Evolutionary conservation across 2,888 invertebrate genomes (phyloP).

Genomic region (Ischnus inquisitorius): DNA sequence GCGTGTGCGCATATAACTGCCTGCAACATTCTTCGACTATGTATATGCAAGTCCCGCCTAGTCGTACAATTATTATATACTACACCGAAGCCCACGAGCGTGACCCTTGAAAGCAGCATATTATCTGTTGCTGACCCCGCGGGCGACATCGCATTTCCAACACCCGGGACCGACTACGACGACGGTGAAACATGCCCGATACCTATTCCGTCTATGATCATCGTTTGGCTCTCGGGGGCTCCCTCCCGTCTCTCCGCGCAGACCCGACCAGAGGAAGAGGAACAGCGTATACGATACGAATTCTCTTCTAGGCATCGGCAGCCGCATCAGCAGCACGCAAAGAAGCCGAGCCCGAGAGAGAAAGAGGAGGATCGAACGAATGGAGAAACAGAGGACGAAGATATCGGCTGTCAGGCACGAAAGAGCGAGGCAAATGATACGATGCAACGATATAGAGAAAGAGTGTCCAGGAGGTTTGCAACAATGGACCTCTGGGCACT

Average conservation of each 20-base stretch:
- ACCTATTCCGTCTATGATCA: constrained; percentile 67
- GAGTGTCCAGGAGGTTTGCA: constrained; percentile 61
- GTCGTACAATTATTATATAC: constrained; percentile 55
- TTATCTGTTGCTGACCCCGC: constrained; percentile 70
- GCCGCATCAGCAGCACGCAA: constrained; percentile 30
- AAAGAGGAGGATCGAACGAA: constrained; percentile 1
- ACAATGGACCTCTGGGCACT: constrained; percentile 63
- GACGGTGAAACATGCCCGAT: constrained; percentile 69
- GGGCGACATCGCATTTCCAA: constrained; percentile 73
- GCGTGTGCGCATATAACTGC: background rate
- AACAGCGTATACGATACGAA: constrained; percentile 37
- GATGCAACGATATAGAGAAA: constrained; percentile 22
- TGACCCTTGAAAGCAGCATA: constrained; percentile 69
- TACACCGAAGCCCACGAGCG: constrained; percentile 57
- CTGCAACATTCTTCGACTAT: constrained; percentile 14
- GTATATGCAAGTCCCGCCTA: constrained; percentile 40
- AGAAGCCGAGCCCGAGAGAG: constrained; percentile 14
- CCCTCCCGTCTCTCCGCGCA: background rate
- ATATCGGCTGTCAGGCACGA: constrained; percentile 25
- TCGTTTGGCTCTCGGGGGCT: constrained; percentile 32
- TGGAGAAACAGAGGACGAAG: constrained; percentile 6
- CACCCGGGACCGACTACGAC: constrained; percentile 59
- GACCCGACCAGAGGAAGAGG: constrained; percentile 24
- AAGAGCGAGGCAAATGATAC: background rate
- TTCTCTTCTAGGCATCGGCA: constrained; percentile 25